Evolutionary conservation across 2,888 invertebrate species (phyloP), one percentile per base, ranked within the genome.

Genomic region (Leptopilina drosophilae): DNA sequence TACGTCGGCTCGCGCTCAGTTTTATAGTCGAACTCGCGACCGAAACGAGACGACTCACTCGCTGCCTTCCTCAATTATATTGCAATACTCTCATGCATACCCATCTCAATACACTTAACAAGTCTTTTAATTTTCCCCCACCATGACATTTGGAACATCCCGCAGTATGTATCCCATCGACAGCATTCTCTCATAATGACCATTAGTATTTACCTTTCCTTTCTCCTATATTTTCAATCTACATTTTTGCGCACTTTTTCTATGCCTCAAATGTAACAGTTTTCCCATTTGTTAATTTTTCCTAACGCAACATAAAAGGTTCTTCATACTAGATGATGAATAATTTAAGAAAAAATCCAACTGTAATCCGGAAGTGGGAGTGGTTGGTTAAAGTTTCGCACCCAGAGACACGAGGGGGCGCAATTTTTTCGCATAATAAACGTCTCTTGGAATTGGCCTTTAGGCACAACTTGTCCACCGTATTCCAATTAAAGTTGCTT

Each of bases 401-500:
- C 73, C 56, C 53, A 56, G 26, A n/a, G 69, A 49, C 73, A 73
- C 20, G 11, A 49, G 49, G n/a, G 67, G 46, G 67, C 42, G 67
- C 11, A 67, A 49, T 67, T 67, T 67, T 67, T 67, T 49, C 6
- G 56, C 6, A 15, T 26, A 73, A 73, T 73, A 73, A 73, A 73
- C n/a, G 73, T 73, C 73, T 73, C 56, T 56, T 33, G 14, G 56
- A 56, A 73, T 73, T 33, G 56, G 73, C 56, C 73, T 56, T 33
- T 73, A 73, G 73, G 56, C 56, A 69, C 53, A 49, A 49, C 20
- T 46, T 69, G 12, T 69, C 69, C 69, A 69, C 15, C 69, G 69
- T 73, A 73, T 73, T 73, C 73, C 73, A 73, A 73, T 73, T 73
- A 73, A 73, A 73, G 12, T 73, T 33, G 49, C 73, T 73, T 73